Conservation (phyloP, 2,888 invertebrate species). For the Acleris laterana region DNA sequence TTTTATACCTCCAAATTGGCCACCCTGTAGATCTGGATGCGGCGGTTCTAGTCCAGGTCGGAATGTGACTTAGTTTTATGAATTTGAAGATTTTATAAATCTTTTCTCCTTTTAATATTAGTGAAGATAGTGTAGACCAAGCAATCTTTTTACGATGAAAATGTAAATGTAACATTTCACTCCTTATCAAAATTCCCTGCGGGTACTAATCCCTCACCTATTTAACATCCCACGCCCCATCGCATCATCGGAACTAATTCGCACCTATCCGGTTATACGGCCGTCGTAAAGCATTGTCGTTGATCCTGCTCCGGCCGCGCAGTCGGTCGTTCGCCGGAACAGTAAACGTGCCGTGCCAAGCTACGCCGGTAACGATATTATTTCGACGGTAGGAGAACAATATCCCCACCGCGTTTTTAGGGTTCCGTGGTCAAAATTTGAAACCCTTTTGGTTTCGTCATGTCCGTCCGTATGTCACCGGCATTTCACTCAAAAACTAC, state of each 20-base stretch:
- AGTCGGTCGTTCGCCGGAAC: constrained; percentile 13
- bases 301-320: constrained; percentile 15
- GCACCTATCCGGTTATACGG: constrained; percentile 4
- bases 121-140: too few relatives aligned
- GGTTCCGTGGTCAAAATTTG: too few relatives aligned
- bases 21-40: too few relatives aligned
- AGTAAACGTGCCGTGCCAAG: constrained; percentile 17
- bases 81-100: too few relatives aligned
- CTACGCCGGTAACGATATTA: constrained; percentile 12
- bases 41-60: too few relatives aligned
- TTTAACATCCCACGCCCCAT: neutral
- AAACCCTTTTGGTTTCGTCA: too few relatives aligned
- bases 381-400: neutral
- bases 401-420: neutral
- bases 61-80: too few relatives aligned
- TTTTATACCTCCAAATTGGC: too few relatives aligned
- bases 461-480: too few relatives aligned
- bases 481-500: too few relatives aligned
- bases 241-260: constrained; percentile 16
- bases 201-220: neutral
- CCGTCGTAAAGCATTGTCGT: constrained; percentile 17
- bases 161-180: neutral
- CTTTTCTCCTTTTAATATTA: too few relatives aligned
- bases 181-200: neutral
- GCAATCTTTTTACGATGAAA: neutral